Evolutionary conservation across 2,113 vertebrate species (phyloP), one percentile per base, ranked within the genome.

Genomic region (Coptodon bakossiorum): DNA sequence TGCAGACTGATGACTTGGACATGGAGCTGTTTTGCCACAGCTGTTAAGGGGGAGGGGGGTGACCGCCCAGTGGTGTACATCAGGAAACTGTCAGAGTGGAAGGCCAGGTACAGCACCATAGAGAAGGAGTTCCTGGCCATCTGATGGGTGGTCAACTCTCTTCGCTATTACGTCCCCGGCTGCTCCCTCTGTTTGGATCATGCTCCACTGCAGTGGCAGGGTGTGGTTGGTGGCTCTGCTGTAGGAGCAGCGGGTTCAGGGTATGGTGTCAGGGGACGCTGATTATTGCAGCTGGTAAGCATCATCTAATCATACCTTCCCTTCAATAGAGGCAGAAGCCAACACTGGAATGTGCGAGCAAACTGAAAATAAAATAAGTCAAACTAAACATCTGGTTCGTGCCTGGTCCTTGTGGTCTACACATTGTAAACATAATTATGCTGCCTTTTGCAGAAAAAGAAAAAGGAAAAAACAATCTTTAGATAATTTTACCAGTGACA

Each of bases 341-440:
- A 66, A n/a, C 6, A 5, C 1, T 66, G 61, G 61, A 38, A 66
- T 66, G 61, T 38, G 61, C 0, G 4, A 7, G 3, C 61, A 66
- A 38, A 66, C 31, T 66, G 19, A 66, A 66, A 66, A 66, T n/a
- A 36, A 66, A 66, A 66, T 12, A 36, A 12, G 9, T 66, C 3
- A 36, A 66, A 66, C 61, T 38, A 66, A 66, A 66, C 17, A 66
- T 38, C 61, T 0, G 61, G 61, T 17, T 12, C 0, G 2, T 38
- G 61, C 6, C 31, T 66, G 17, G 61, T 66, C 61, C 34, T 38
- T 5, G 17, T 38, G 34, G 61, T 66, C 17, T 38, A 66, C 61
- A 66, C 17, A 71, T 16, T 71, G 66, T 43, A 24, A 68, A 68
- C 63, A 68, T 27, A 43, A 43, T 16, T 71, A 73, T 71, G 66